Evolutionary conservation across 2,113 vertebrate species (phyloP).

Genomic region (Kobus ellipsiprymnus): DNA sequence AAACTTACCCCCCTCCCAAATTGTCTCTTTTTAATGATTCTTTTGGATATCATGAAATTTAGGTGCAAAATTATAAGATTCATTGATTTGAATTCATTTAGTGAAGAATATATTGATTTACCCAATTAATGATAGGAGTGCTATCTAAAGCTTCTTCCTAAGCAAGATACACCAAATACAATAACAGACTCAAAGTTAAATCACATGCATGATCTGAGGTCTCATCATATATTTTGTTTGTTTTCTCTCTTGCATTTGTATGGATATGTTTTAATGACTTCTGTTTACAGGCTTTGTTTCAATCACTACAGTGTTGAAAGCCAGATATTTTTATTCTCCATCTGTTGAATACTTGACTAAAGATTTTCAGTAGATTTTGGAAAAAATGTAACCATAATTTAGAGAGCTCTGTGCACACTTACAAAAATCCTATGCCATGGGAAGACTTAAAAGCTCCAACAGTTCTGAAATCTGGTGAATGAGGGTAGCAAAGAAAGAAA

Average conservation of each 20-base stretch:
- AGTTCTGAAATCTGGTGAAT: not conserved
- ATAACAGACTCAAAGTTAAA: not conserved
- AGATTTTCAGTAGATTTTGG: not conserved
- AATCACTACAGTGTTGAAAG: not conserved
- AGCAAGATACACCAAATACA: not conserved
- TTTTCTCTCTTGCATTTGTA: not conserved
- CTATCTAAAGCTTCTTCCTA: not conserved
- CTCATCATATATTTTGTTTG: conserved; percentile 1
- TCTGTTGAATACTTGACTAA: not conserved
- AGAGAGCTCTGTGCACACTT: not conserved
- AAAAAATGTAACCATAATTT: not conserved
- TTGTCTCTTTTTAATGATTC: not conserved
- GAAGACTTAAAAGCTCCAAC: not conserved
- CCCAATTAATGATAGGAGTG: not conserved
- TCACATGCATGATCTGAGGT: not conserved
- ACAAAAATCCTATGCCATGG: not conserved
- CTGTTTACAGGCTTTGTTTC: not conserved
- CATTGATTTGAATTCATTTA: not conserved
- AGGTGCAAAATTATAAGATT: not conserved
- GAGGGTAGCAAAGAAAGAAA: not conserved
- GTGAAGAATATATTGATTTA: not conserved
- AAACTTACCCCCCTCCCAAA: not conserved
- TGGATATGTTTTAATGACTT: not conserved
- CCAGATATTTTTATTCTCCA: not conserved
- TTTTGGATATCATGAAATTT: conserved; percentile 16